phyloP scores from a whole-genome alignment of 2,113 vertebrate genomes.

The Bubo bubo region DNA sequence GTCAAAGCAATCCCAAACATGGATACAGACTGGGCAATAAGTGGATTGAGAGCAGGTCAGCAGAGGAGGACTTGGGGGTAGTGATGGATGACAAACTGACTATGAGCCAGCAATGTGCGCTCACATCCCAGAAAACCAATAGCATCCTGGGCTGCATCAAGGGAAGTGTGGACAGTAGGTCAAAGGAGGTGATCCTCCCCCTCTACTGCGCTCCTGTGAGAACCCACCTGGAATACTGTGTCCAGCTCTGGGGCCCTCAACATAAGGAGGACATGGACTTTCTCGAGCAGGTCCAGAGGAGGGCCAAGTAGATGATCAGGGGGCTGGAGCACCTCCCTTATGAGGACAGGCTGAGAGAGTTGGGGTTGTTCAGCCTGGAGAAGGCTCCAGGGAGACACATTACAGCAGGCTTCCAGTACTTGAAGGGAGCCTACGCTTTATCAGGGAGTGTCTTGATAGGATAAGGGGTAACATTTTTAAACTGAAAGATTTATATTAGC shows the following conservation, averaged over 20 bases:
- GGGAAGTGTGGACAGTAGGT: no score
- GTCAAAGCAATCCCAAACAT: background rate
- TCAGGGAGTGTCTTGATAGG: no score
- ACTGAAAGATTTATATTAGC: background rate
- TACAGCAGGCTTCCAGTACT: no score
- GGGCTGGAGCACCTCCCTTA: background rate
- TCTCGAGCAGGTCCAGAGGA: background rate
- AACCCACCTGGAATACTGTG: no score
- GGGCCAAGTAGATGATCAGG: background rate
- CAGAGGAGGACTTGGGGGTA: background rate
- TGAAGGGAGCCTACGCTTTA: background rate
- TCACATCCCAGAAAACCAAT: background rate
- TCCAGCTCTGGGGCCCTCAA: no score
- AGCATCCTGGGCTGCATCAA: no score
- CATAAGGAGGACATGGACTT: background rate
- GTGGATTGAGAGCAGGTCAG: background rate
- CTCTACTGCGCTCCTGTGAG: background rate
- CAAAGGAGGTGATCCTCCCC: accelerated
- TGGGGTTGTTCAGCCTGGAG: no score
- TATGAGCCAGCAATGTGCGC: accelerated
- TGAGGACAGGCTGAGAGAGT: background rate
- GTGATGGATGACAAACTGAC: background rate
- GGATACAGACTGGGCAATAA: background rate
- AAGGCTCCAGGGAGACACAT: background rate
- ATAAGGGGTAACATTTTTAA: background rate